phyloP scores from a whole-genome alignment of 2,113 vertebrate species.

The Rhinichthys klamathensis region DNA sequence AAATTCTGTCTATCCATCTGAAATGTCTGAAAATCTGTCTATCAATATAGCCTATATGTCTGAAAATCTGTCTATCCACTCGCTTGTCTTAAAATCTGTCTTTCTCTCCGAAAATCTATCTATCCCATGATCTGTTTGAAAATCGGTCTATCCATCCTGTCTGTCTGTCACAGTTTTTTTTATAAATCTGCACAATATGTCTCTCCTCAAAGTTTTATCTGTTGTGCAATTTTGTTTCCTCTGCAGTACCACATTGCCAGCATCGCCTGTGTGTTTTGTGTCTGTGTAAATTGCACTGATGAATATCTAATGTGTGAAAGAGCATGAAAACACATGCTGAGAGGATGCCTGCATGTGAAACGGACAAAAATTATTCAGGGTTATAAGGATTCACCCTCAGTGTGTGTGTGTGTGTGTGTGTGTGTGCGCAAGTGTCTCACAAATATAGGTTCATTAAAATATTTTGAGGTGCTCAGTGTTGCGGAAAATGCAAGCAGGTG shows the following conservation, averaged over 20 bases:
- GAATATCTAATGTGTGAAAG: conserved; percentile 31
- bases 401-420: not conserved
- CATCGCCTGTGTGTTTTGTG: conserved; percentile 32
- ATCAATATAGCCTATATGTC: rapidly evolving
- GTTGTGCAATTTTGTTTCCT: conserved; percentile 48
- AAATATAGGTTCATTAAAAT: conserved; percentile 49
- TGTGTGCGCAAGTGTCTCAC: not conserved
- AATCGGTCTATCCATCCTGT: no score
- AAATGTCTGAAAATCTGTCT: no score
- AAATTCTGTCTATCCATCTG: no score
- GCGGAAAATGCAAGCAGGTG: conserved; percentile 36
- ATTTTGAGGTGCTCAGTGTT: conserved; percentile 35
- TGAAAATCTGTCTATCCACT: conserved; percentile 30
- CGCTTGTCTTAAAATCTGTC: no score
- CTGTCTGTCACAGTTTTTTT: not conserved
- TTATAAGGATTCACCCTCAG: conserved; percentile 14
- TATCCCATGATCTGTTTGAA: no score
- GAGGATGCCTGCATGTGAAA: conserved; percentile 24
- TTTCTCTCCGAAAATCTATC: no score
- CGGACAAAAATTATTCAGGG: conserved; percentile 28
- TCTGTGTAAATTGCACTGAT: conserved; percentile 17
- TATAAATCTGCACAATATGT: not conserved
- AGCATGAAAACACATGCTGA: conserved; percentile 8
- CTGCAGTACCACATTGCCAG: conserved; percentile 51
- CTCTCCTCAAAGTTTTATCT: conserved; percentile 21